Evolutionary conservation across 2,113 vertebrate species (phyloP).

Genomic region (Hystrix cristata): DNA sequence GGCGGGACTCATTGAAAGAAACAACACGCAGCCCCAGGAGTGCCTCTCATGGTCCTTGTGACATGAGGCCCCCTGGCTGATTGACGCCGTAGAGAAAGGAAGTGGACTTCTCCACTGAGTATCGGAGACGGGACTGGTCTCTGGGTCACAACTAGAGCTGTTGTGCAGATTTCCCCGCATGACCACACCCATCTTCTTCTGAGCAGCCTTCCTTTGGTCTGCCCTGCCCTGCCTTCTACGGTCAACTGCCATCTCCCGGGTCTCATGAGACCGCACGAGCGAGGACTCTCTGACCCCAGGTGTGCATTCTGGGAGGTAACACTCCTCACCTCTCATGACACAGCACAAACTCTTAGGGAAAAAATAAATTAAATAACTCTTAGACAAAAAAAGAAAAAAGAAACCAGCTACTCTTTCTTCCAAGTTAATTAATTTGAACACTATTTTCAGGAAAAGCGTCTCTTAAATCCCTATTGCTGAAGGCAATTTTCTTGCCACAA

Average conservation of each 20-base stretch:
- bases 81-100: not conserved
- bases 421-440: conserved; percentile 89
- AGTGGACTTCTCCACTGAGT: too few species aligned
- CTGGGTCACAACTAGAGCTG: fast-evolving
- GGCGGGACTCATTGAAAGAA: not conserved
- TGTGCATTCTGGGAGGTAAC: not conserved
- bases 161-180: not conserved
- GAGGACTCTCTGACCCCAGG: not conserved
- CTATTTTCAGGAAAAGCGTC: conserved; percentile 86
- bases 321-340: conserved; percentile 49
- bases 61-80: fast-evolving
- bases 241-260: fast-evolving
- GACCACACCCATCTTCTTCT: fast-evolving
- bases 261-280: fast-evolving
- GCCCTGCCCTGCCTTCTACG: too few species aligned
- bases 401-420: conserved; percentile 80
- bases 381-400: not conserved
- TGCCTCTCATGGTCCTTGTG: fast-evolving
- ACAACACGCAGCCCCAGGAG: not conserved
- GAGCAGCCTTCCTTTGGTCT: fast-evolving
- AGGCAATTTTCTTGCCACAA: conserved; percentile 88
- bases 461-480: conserved; percentile 85
- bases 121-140: not conserved
- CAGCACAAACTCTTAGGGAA: conserved; percentile 55
- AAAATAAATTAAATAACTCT: conserved; percentile 81